Evolutionary conservation across 2,797 vertebrate genomes (phyloP).

Genomic region (Stomatorhinus walkeri): DNA sequence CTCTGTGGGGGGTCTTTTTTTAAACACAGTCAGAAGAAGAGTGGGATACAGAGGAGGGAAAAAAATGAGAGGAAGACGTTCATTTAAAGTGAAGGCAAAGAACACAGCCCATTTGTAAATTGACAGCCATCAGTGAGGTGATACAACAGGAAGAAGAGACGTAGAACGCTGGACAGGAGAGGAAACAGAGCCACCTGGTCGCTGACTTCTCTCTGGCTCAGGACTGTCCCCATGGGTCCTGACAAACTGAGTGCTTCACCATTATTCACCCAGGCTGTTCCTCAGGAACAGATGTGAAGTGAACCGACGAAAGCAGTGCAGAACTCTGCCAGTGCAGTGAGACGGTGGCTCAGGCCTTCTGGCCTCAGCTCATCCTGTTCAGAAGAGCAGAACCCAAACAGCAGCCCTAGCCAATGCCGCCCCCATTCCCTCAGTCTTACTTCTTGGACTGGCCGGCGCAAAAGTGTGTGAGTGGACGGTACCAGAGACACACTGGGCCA

Average conservation of each 20-base stretch:
- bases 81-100: slow-evolving; percentile 35
- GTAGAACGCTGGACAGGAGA: slow-evolving; percentile 29
- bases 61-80: slow-evolving; percentile 50
- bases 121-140: slow-evolving; percentile 11
- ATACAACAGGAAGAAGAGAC: slow-evolving; percentile 11
- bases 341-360: neutral
- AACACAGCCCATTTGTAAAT: slow-evolving; percentile 3
- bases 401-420: neutral
- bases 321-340: neutral
- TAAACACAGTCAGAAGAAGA: slow-evolving; percentile 50
- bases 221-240: neutral
- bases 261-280: neutral
- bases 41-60: slow-evolving; percentile 48
- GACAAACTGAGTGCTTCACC: slow-evolving; percentile 4
- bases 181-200: slow-evolving; percentile 36
- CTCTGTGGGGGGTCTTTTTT: slow-evolving; percentile 89
- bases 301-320: slow-evolving; percentile 16
- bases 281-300: slow-evolving; percentile 13
- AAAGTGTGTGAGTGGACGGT: neutral
- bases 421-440: neutral
- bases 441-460: neutral
- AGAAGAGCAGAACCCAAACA: neutral
- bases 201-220: neutral
- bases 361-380: neutral
- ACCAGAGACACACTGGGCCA: neutral